phyloP scores from a whole-genome alignment of 2,797 vertebrate species.

The Calcarius lapponicus region DNA sequence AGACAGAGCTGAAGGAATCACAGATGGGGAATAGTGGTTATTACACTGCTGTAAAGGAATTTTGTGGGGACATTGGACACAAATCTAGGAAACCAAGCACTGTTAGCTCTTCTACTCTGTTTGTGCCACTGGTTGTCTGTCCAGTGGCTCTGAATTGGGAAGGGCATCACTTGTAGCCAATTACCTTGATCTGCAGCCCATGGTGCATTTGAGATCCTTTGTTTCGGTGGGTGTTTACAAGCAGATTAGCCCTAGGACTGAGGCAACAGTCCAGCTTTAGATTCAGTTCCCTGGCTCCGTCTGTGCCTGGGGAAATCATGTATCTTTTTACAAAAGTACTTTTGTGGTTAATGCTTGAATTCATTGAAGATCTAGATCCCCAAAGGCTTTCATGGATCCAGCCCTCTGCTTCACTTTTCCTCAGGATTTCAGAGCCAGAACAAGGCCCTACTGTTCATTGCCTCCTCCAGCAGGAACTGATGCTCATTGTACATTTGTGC shows the following conservation, averaged over 20 bases:
- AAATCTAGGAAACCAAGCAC: not conserved
- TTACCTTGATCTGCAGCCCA: not conserved
- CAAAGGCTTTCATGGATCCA: not conserved
- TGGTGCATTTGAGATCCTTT: not conserved
- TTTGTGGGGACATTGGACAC: not conserved
- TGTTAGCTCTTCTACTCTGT: not conserved
- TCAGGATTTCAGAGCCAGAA: not conserved
- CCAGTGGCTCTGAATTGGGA: not conserved
- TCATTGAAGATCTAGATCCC: not conserved
- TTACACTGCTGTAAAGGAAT: not conserved
- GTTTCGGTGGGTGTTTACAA: not conserved
- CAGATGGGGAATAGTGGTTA: rapidly evolving
- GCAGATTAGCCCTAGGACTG: not conserved
- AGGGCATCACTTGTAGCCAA: not conserved
- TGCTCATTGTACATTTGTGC: not conserved
- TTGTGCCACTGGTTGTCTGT: not conserved
- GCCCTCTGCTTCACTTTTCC: not conserved
- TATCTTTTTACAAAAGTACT: not conserved
- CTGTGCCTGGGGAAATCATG: not conserved
- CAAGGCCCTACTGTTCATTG: not conserved
- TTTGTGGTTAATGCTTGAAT: not conserved
- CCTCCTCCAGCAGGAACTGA: not conserved
- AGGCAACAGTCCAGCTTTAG: not conserved
- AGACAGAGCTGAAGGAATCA: not conserved
- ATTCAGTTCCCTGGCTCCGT: not conserved